phyloP scores from a whole-genome alignment of 2,888 invertebrate genomes.

The Gerris lacustris region DNA sequence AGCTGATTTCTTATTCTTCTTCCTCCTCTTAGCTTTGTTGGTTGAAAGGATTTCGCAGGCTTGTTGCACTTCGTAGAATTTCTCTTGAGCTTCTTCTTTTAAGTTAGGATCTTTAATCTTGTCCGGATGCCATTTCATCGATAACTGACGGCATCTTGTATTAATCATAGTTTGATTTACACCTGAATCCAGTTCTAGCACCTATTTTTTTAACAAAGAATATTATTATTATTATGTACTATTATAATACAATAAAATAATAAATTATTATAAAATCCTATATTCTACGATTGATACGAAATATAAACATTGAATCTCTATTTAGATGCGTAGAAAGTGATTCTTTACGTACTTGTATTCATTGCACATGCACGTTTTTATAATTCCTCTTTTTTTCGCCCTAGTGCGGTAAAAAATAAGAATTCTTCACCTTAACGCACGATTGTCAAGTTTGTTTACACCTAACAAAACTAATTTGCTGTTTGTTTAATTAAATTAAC shows the following conservation, averaged over 20 bases:
- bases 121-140: conserved; percentile 82
- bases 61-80: conserved; percentile 84
- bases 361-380: no score
- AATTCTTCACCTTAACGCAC: no score
- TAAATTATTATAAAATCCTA: not conserved
- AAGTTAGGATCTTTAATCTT: conserved; percentile 63
- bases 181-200: conserved; percentile 61
- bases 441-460: no score
- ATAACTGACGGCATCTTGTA: conserved; percentile 63
- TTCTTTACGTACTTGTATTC: no score
- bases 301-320: no score
- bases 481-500: no score
- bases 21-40: conserved; percentile 60
- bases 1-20: conserved; percentile 52
- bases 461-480: no score
- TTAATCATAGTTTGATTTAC: conserved; percentile 79
- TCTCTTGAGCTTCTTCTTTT: conserved; percentile 61
- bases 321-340: no score
- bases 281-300: no score
- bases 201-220: conserved; percentile 38
- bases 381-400: no score
- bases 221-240: conserved; percentile 18
- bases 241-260: no score
- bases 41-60: conserved; percentile 81
- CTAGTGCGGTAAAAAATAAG: no score